Conservation (phyloP, 1,140 invertebrate species). For the Diprion similis region DNA sequence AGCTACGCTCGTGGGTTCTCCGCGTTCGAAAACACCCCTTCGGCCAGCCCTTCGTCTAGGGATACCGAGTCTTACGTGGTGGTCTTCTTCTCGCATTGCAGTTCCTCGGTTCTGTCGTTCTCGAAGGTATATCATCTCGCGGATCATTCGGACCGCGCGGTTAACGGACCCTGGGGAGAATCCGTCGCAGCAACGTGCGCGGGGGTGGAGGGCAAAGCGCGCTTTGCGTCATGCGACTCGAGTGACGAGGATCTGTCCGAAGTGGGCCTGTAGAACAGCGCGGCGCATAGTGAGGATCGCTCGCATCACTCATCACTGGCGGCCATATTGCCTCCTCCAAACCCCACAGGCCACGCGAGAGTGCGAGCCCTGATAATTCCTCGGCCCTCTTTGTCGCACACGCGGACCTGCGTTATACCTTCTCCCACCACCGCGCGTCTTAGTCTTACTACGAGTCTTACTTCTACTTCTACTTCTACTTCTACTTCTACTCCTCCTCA, state of each 20-base stretch:
- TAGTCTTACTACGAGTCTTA: constrained; percentile 40
- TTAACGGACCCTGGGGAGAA: constrained; percentile 12
- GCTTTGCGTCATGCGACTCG: constrained; percentile 22
- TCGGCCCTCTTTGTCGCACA: constrained; percentile 13
- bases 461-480: not conserved
- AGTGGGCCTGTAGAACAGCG: constrained; percentile 5
- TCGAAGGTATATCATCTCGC: too few species aligned
- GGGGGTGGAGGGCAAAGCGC: constrained; percentile 19
- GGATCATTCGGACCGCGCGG: too few species aligned
- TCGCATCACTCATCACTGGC: constrained; percentile 60
- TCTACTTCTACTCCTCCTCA: constrained; percentile 46
- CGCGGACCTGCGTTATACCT: constrained; percentile 20
- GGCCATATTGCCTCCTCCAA: constrained; percentile 56
- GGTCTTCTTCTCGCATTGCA: too few species aligned
- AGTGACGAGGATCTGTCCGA: constrained; percentile 23
- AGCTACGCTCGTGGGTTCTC: too few species aligned
- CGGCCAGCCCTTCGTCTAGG: too few species aligned
- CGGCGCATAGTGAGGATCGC: constrained; percentile 56
- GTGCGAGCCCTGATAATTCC: constrained; percentile 53
- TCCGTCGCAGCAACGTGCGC: not conserved
- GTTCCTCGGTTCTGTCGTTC: too few species aligned
- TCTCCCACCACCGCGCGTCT: constrained; percentile 34
- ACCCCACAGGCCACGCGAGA: constrained; percentile 21
- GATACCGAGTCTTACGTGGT: too few species aligned
- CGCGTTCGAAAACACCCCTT: too few species aligned